These are phyloP conservation scores for Drosophila navojoa DNA, from an alignment of 1,140 invertebrate species.

Conservation along the genomic window DNA sequence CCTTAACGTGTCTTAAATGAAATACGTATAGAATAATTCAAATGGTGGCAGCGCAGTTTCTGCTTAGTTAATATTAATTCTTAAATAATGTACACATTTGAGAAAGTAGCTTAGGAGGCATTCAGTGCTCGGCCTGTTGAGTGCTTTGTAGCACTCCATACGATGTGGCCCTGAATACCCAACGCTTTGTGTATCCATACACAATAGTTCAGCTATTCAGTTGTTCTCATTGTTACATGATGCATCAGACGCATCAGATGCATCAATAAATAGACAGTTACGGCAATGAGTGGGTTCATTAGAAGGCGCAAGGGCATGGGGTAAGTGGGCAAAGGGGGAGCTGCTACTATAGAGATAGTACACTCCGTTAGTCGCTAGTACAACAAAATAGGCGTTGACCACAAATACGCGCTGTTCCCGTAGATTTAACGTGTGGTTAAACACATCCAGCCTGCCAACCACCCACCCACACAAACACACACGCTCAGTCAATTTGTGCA, in stretches of 20 bases:
- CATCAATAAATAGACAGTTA: constrained; percentile 35
- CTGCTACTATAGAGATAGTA: constrained; percentile 1
- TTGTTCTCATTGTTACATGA: constrained; percentile 19
- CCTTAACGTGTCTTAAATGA: too few relatives aligned
- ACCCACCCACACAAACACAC: neutral
- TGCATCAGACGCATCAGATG: constrained; percentile 40
- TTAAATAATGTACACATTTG: too few relatives aligned
- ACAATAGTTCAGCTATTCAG: neutral
- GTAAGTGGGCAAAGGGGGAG: neutral
- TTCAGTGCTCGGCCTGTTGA: too few relatives aligned
- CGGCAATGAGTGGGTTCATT: neutral
- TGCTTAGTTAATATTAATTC: too few relatives aligned
- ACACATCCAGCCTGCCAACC: neutral
- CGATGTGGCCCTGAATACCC: too few relatives aligned
- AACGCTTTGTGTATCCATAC: too few relatives aligned
- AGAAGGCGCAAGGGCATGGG: neutral
- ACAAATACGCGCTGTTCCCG: constrained; percentile 35
- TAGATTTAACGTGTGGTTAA: constrained; percentile 31
- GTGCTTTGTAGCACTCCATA: too few relatives aligned
- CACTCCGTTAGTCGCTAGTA: constrained; percentile 1
- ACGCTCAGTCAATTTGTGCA: constrained; percentile 17
- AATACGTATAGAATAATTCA: too few relatives aligned
- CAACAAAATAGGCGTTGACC: constrained; percentile 44
- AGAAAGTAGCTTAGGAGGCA: too few relatives aligned
- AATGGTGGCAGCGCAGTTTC: too few relatives aligned